These are phyloP conservation scores for Brachirus orientalis DNA, from an alignment of 2,113 vertebrate genomes.

Conservation along the genomic window DNA sequence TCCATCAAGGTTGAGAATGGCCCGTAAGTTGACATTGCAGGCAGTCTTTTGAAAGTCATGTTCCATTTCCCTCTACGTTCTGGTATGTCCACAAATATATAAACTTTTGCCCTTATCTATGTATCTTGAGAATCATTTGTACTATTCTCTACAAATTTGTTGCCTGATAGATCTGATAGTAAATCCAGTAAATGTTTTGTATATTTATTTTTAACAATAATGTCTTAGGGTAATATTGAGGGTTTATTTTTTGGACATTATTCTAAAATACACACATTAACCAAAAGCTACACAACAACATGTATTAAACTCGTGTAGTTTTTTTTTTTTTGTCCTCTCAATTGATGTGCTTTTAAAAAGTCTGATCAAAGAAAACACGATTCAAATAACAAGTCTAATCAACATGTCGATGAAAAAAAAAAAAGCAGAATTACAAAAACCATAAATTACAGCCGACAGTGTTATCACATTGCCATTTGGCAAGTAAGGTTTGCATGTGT, in stretches of 20 bases:
- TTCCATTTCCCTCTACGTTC: too few species aligned
- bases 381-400: constrained; percentile 8
- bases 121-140: too few species aligned
- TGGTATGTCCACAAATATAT: not conserved
- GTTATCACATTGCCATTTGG: constrained; percentile 46
- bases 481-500: constrained; percentile 25
- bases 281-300: not conserved
- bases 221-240: too few species aligned
- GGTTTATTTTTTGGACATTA: not conserved
- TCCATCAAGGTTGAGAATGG: constrained; percentile 95
- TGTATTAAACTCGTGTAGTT: not conserved
- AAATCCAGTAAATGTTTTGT: too few species aligned
- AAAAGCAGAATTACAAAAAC: constrained; percentile 7
- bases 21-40: constrained; percentile 84
- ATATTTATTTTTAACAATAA: not conserved
- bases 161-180: too few species aligned
- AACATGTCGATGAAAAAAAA: not conserved
- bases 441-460: constrained; percentile 27
- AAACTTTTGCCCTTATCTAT: too few species aligned
- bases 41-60: too few species aligned
- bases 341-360: constrained; percentile 39
- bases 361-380: constrained; percentile 7
- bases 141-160: too few species aligned
- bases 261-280: not conserved
- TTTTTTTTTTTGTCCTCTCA: not conserved